phyloP scores from a whole-genome alignment of 2,888 invertebrate genomes.

The Torymus texanus region DNA sequence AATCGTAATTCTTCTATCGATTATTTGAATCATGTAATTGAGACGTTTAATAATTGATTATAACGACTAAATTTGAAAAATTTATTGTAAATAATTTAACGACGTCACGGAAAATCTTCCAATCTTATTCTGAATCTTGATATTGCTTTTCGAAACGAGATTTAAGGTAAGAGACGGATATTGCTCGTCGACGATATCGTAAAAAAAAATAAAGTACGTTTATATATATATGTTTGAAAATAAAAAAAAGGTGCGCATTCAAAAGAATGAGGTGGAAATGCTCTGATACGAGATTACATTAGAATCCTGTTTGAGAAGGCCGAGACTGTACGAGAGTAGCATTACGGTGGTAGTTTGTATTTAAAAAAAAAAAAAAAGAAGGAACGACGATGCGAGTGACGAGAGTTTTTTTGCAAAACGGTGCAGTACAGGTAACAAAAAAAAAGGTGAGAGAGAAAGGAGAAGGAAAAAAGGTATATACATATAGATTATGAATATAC shows the following conservation, averaged over 20 bases:
- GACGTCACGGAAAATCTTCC: neutral
- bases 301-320: slow-evolving; percentile 30
- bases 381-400: neutral
- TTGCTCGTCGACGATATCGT: slow-evolving; percentile 1
- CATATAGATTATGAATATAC: slow-evolving; percentile 57
- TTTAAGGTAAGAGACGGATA: neutral
- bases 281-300: slow-evolving; percentile 43
- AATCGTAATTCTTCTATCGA: neutral
- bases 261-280: slow-evolving; percentile 11
- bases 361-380: slow-evolving; percentile 19
- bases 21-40: slow-evolving; percentile 22
- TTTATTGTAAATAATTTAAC: slow-evolving; percentile 52
- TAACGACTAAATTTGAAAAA: slow-evolving; percentile 31
- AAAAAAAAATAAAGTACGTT: slow-evolving; percentile 27
- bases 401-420: slow-evolving; percentile 14
- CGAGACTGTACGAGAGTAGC: slow-evolving; percentile 41
- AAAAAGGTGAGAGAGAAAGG: slow-evolving; percentile 18
- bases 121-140: neutral
- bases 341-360: slow-evolving; percentile 34
- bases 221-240: slow-evolving; percentile 38
- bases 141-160: slow-evolving; percentile 6
- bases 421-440: slow-evolving; percentile 11
- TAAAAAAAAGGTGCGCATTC: slow-evolving; percentile 28
- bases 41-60: slow-evolving; percentile 46
- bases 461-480: slow-evolving; percentile 51